Conservation (phyloP, 2,113 vertebrate species). For the Chionodraco myersi region DNA sequence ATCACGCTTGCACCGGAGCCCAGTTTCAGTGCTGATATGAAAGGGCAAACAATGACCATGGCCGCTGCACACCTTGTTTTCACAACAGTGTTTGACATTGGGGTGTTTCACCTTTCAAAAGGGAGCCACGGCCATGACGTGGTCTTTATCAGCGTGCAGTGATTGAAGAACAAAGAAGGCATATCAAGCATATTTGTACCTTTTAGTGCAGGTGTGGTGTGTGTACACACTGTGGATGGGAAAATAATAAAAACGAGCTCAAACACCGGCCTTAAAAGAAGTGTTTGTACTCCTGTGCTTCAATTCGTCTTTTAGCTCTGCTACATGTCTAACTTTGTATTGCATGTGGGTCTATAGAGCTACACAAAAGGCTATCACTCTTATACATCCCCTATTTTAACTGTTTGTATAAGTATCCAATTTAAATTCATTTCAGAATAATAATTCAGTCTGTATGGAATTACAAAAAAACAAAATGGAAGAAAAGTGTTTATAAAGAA, state of each 20-base stretch:
- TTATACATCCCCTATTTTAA: background rate
- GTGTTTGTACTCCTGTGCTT: background rate
- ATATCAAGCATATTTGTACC: conserved; percentile 35
- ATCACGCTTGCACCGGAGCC: background rate
- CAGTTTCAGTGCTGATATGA: conserved; percentile 36
- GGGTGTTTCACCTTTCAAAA: conserved; percentile 60
- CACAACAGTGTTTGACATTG: conserved; percentile 76
- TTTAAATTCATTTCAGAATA: background rate
- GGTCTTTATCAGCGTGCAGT: conserved; percentile 44
- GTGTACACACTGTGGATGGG: conserved; percentile 49
- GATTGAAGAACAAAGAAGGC: conserved; percentile 27
- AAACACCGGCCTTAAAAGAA: background rate
- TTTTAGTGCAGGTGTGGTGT: conserved; percentile 50
- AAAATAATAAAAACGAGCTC: background rate
- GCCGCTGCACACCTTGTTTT: conserved; percentile 23
- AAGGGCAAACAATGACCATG: conserved; percentile 35
- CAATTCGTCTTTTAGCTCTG: background rate
- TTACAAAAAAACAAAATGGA: background rate
- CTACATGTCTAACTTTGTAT: background rate
- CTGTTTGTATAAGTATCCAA: background rate
- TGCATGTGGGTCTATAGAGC: too few relatives aligned
- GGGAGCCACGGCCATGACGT: conserved; percentile 15
- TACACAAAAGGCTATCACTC: too few relatives aligned
- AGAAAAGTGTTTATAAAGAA: background rate
- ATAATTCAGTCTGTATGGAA: background rate